Conservation (phyloP, 2,113 vertebrate genomes). For the Pomatorhinus ruficollis region DNA sequence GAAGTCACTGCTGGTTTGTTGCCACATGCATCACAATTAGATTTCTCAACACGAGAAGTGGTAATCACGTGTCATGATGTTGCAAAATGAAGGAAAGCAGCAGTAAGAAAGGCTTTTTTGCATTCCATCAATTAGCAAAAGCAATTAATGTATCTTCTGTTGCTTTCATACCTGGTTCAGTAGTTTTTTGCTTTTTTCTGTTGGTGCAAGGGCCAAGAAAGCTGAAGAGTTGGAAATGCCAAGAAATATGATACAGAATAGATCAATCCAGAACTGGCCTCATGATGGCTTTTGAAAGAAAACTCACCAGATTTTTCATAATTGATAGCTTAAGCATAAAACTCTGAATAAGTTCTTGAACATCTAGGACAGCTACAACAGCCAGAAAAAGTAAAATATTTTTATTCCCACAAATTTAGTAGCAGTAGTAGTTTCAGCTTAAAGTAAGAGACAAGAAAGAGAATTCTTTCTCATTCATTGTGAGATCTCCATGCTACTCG, state of each 20-base stretch:
- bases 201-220: background rate
- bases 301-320: background rate
- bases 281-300: background rate
- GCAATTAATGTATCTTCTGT: background rate
- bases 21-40: background rate
- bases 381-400: background rate
- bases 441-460: background rate
- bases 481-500: background rate
- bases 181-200: background rate
- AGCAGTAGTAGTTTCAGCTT: background rate
- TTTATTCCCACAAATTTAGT: background rate
- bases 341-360: background rate
- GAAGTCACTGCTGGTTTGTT: background rate
- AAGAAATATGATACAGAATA: background rate
- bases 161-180: background rate
- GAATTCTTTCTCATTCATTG: background rate
- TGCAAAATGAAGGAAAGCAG: background rate
- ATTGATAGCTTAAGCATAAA: background rate
- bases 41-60: background rate
- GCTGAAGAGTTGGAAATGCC: background rate
- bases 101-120: background rate
- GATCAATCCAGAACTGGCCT: background rate
- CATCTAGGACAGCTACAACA: background rate
- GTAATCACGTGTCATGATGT: background rate
- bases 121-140: background rate